Conservation (phyloP, 2,888 invertebrate species). For the Omphaloscelis lunosa region DNA sequence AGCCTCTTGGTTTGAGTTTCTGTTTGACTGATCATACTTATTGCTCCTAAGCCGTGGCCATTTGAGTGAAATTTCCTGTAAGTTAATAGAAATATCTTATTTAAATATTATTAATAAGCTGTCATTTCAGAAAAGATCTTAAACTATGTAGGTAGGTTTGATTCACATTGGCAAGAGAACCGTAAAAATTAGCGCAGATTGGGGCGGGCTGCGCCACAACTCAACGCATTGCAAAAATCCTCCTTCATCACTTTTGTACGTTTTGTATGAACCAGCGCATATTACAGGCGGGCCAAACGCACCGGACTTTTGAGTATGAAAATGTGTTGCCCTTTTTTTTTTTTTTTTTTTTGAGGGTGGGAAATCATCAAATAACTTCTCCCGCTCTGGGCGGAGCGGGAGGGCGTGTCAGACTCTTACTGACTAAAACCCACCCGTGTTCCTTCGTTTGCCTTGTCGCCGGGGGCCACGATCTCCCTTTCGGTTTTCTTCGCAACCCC, state of each 20-base stretch:
- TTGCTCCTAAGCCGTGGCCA: constrained; percentile 89
- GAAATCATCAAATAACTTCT: too few species aligned
- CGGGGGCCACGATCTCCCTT: too few species aligned
- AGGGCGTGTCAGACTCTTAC: too few species aligned
- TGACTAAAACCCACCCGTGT: too few species aligned
- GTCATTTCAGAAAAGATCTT: background rate
- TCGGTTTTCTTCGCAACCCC: too few species aligned
- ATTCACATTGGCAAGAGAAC: background rate
- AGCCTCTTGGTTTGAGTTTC: constrained; percentile 91
- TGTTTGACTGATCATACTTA: constrained; percentile 89
- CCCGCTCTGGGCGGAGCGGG: too few species aligned
- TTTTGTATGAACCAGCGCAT: background rate
- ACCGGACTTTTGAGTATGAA: background rate
- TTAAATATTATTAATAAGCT: background rate
- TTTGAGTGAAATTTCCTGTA: constrained; percentile 93
- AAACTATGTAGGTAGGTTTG: background rate
- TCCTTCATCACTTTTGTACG: background rate
- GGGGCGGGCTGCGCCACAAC: background rate
- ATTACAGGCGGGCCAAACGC: background rate
- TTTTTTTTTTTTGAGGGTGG: too few species aligned
- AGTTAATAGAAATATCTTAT: constrained; percentile 30
- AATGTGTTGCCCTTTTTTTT: background rate
- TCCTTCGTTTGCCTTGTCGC: too few species aligned
- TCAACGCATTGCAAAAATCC: background rate
- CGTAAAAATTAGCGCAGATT: background rate